Conservation (phyloP, 2,797 vertebrate species). For the Okamejei kenojei region DNA sequence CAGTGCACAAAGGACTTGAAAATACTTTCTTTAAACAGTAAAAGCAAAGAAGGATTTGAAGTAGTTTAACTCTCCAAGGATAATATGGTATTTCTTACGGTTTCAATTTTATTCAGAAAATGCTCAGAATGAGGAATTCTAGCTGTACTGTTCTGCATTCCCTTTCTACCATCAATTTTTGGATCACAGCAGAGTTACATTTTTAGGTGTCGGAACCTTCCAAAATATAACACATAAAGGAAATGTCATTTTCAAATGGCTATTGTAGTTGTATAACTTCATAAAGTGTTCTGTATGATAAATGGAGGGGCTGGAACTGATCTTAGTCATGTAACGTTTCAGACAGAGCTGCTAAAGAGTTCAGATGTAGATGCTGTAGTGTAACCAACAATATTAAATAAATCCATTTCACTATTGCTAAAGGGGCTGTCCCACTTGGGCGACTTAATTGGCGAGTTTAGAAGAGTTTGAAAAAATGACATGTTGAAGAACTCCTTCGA, state of each 20-base stretch:
- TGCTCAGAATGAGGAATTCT: neutral
- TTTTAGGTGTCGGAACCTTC: neutral
- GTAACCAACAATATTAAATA: neutral
- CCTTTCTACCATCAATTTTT: neutral
- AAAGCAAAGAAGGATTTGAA: neutral
- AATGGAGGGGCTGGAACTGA: neutral
- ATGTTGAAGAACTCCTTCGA: too few species aligned
- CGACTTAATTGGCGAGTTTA: too few species aligned
- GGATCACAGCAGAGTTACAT: neutral
- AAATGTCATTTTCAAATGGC: neutral
- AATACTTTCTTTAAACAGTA: neutral
- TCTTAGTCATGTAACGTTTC: neutral
- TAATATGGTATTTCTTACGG: too few species aligned
- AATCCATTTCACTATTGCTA: neutral
- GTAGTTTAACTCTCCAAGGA: neutral
- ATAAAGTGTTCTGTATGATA: neutral
- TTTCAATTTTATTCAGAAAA: neutral
- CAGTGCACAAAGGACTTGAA: constrained; percentile 13
- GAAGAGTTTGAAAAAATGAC: too few species aligned
- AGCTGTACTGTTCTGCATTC: neutral
- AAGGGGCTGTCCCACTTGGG: too few species aligned
- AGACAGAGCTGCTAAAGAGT: neutral
- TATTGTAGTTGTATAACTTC: neutral
- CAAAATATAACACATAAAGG: neutral
- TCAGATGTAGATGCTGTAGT: neutral